Conservation (phyloP, 2,113 vertebrate genomes). For the Elephas maximus region DNA sequence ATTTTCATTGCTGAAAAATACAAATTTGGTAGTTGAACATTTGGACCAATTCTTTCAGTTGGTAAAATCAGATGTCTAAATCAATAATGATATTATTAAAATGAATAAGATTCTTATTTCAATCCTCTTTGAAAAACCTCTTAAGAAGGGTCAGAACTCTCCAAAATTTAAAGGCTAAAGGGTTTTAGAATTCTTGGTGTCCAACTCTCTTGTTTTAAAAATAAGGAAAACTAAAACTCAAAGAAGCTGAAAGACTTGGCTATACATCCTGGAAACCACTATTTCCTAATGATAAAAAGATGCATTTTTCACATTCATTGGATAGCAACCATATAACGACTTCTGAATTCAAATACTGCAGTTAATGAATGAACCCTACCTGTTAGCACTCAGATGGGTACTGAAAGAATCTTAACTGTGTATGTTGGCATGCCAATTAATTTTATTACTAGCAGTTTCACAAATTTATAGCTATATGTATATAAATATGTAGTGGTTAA, state of each 20-base stretch:
- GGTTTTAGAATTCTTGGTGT: neutral
- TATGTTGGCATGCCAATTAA: neutral
- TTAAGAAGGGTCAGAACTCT: neutral
- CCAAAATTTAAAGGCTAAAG: neutral
- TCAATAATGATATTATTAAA: neutral
- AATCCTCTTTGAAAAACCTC: neutral
- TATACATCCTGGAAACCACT: constrained; percentile 22
- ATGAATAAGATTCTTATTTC: neutral
- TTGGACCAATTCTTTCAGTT: neutral
- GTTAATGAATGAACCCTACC: constrained; percentile 59
- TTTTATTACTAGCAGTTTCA: constrained; percentile 50
- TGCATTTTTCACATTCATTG: constrained; percentile 37
- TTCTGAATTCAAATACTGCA: constrained; percentile 51
- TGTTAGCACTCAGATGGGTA: constrained; percentile 10
- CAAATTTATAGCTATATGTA: neutral
- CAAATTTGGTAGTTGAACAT: neutral
- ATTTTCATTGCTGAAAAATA: neutral
- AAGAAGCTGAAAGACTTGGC: constrained; percentile 13
- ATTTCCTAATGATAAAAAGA: constrained; percentile 49
- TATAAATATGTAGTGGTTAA: neutral
- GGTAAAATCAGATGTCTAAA: constrained; percentile 28
- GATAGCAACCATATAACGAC: neutral
- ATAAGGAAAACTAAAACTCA: constrained; percentile 4
- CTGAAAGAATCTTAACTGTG: constrained; percentile 24
- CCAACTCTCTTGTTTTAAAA: neutral